Base-by-base conservation (phyloP, 1,140 invertebrate species). In the Diuraphis noxia region DNA sequence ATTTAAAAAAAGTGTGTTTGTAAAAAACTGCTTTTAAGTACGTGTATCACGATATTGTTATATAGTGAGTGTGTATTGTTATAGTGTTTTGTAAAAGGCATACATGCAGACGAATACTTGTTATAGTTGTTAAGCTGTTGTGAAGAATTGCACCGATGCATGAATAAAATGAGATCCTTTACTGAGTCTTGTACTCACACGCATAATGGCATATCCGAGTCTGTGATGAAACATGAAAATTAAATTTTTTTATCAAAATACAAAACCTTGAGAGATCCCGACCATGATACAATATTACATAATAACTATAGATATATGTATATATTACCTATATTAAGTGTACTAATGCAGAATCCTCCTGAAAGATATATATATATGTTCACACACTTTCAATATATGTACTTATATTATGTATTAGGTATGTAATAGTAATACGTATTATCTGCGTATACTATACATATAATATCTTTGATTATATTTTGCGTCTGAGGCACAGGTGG, bases 91-190 rank as follows among this genome's bases (percentile, higher is more conserved):
- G 21, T 85, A 49, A 86, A 46, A 84, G 2, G 41, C 40, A 84
- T 84, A 79, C 34, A 84, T 84, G 36, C 34, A 43, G 38, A 82
- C 40, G 43, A 13, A 87, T 87, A 87, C 85, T 52, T 87, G 85
- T 87, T 86, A 87, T 87, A 87, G 49, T 52, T 87, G 85, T 87
- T 86, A 86, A 52, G 84, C 46, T 34, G 49, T 85, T 46, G 41
- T 87, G 41, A 87, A 87, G 85, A 87, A 38, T 38, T 87, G 85
- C 85, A 56, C 23, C 43, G 85, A 38, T 38, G 85, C 85, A 40
- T 87, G n/a, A 52, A 87, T 56, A 87, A 87, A 87, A 87, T 23
- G n/a, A 86, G 41, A 30, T 49, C 38, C 84, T 36, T 86, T 56
- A 41, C 36, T 56, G 85, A 56, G 19, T 43, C 25, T 87, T 56